A percentile compares a stretch with the other conserved stretches of the same genome.
Conservation (phyloP, 2,797 vertebrate species). For the Apogon talboti region DNA sequence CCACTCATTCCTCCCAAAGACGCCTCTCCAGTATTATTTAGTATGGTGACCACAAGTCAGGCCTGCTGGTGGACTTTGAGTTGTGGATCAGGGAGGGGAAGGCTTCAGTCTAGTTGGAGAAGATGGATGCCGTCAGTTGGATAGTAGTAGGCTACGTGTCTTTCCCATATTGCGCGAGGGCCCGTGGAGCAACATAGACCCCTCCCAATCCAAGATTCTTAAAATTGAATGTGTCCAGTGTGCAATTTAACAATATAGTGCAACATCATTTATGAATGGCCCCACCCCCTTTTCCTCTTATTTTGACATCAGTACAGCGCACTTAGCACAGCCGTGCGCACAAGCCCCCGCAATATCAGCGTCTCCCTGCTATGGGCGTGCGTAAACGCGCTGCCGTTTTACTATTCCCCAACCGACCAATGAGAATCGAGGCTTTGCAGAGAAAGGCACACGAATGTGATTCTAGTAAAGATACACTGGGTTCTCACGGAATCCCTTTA, state of each 20-base stretch:
- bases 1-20: slow-evolving; percentile 10
- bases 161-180: slow-evolving; percentile 63
- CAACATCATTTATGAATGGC: slow-evolving; percentile 75
- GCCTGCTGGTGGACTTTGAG: slow-evolving; percentile 71
- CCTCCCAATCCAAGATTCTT: slow-evolving; percentile 13
- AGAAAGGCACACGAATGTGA: slow-evolving; percentile 81
- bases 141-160: slow-evolving; percentile 72
- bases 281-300: slow-evolving; percentile 61
- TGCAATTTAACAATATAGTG: slow-evolving; percentile 60
- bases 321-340: slow-evolving; percentile 65
- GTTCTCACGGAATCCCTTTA: slow-evolving; percentile 83
- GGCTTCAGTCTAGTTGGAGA: slow-evolving; percentile 63
- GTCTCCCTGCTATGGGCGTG: slow-evolving; percentile 70
- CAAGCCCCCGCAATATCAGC: slow-evolving; percentile 66
- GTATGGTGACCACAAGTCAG: slow-evolving; percentile 34
- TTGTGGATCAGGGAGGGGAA: slow-evolving; percentile 57
- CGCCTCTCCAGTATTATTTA: slow-evolving; percentile 6
- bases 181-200: slow-evolving; percentile 21
- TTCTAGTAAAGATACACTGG: slow-evolving; percentile 78
- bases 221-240: slow-evolving; percentile 33
- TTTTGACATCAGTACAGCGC: slow-evolving; percentile 63
- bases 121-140: slow-evolving; percentile 81
- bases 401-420: slow-evolving; percentile 81
- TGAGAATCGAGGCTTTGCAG: slow-evolving; percentile 72
- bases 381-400: slow-evolving; percentile 74